Evolutionary conservation across 2,797 vertebrate species (phyloP), one percentile per base, ranked within the genome.

Genomic region (Darevskia mixta): DNA sequence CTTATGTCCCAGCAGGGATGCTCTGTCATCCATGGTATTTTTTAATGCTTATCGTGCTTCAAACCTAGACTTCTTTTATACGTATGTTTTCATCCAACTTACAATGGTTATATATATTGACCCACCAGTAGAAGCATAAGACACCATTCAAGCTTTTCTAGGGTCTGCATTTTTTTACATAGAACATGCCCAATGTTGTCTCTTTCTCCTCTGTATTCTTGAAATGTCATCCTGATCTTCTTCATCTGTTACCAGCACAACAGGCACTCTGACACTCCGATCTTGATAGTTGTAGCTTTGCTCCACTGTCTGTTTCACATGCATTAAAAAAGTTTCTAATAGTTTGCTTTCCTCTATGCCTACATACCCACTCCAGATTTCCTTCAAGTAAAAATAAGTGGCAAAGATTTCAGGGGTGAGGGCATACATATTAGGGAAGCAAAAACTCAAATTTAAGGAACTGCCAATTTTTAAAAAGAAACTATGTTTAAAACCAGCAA

Each of bases 211-310:
- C 58, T 78, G 29, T 66, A 43, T 85, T 78, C 25, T 32, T 78
- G 61, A 78, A 78, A 78, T 49, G 29, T 85, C 38, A 64, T 77
- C 25, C 58, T 45, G 58, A 69, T 6, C 64, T 43, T 49, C 41
- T 78, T 49, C 11, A 35, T 69, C 41, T 49, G 64, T 86, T 86
- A 49, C 85, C 76, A 86, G 76, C n/a, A 86, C 85, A 69, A 86
- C 41, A 49, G 35, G 73, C 58, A 45, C 64, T 55, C 49, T 35
- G 75, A 45, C 32, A 25, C 17, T 23, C 27, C 23, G 38, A 58
- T 77, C 38, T 29, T 43, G 35, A 85, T 77, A 85, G 8, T n/a
- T 66, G 73, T 25, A 66, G 38, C 58, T 58, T 85, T 85, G 67
- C 27, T 77, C 83, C 73, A 85, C 83, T 66, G 35, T 77, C 29